Evolutionary conservation across 2,888 invertebrate species (phyloP).

Genomic region (Erebia epiphron): DNA sequence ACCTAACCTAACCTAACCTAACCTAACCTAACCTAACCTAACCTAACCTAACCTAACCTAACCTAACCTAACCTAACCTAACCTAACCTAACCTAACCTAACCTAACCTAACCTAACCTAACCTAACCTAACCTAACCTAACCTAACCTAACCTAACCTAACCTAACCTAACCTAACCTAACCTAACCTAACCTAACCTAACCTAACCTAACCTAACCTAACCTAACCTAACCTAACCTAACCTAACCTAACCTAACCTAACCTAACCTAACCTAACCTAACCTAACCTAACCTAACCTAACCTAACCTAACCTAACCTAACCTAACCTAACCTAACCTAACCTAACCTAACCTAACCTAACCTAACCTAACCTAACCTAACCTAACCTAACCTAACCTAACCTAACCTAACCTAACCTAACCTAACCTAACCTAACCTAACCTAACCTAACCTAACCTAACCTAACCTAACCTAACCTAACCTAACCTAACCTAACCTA

Average conservation of each 20-base stretch:
- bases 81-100: no score
- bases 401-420: slow-evolving; percentile 43
- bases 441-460: slow-evolving; percentile 30
- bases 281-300: slow-evolving; percentile 27
- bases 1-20: no score
- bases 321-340: slow-evolving; percentile 43
- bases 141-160: no score
- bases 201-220: no score
- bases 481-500: slow-evolving; percentile 7
- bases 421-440: slow-evolving; percentile 44
- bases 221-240: no score
- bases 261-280: slow-evolving; percentile 43
- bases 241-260: slow-evolving; percentile 26
- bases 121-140: no score
- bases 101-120: no score
- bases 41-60: no score
- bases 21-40: no score
- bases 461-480: slow-evolving; percentile 7
- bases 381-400: slow-evolving; percentile 44
- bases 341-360: slow-evolving; percentile 42
- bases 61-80: no score
- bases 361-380: slow-evolving; percentile 43
- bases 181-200: no score
- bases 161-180: no score
- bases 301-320: slow-evolving; percentile 42